A percentile compares a stretch with the other conserved stretches of the same genome.
Conservation (phyloP, 2,888 invertebrate genomes). For the Scaptodrosophila latifasciaeformis region DNA sequence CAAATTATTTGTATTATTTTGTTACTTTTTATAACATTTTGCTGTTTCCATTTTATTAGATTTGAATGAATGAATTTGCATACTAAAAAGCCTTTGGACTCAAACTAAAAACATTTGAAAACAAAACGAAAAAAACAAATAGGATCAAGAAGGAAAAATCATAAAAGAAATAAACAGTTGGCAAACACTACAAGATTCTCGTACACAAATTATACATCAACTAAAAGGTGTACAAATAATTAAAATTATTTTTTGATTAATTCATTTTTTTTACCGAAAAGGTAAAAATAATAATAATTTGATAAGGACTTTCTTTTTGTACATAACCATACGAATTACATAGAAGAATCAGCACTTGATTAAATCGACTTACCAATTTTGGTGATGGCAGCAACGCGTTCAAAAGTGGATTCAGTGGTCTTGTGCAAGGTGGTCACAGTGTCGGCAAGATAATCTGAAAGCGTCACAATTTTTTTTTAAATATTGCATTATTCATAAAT, state of each 20-base stretch:
- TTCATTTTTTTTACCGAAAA: conserved; percentile 41
- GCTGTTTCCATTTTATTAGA: conserved; percentile 41
- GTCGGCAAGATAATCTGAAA: conserved; percentile 60
- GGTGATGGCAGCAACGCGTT: conserved; percentile 68
- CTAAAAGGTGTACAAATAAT: conserved; percentile 34
- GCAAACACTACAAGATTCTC: conserved; percentile 50
- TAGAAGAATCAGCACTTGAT: conserved; percentile 22
- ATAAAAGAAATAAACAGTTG: conserved; percentile 10
- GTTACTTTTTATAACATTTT: conserved; percentile 26
- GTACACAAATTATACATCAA: conserved; percentile 28
- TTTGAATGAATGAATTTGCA: conserved; percentile 63
- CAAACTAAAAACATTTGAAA: conserved; percentile 25
- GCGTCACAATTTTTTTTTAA: too few species aligned
- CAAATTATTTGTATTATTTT: conserved; percentile 32
- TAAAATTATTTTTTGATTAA: conserved; percentile 35
- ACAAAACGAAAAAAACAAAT: conserved; percentile 23
- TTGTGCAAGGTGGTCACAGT: conserved; percentile 66
- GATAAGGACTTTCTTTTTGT: too few species aligned
- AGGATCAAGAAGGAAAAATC: conserved; percentile 16
- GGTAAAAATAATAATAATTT: conserved; percentile 55
- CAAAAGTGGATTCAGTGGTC: conserved; percentile 68
- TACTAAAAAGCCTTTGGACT: conserved; percentile 69
- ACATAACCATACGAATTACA: conserved; percentile 63
- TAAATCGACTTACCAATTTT: conserved; percentile 64
- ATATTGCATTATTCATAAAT: not conserved